Conservation (phyloP, 2,888 invertebrate genomes). For the Dicroscelio sp. region DNA sequence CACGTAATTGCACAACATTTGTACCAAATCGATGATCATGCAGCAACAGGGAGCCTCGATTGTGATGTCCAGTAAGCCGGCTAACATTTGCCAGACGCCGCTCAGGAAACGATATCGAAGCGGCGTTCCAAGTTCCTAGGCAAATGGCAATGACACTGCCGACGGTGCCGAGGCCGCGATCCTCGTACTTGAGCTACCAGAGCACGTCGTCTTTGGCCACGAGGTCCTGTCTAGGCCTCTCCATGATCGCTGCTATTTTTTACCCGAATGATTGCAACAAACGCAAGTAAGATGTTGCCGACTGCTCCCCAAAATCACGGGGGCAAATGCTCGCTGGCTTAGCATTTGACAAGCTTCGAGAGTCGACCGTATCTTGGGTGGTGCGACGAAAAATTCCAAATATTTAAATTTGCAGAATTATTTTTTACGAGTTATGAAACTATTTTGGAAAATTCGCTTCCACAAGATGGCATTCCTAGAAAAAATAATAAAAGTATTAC, state of each 20-base stretch:
- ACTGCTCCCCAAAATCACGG: no score
- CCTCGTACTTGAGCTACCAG: constrained; percentile 97
- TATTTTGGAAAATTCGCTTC: no score
- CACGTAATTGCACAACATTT: constrained; percentile 96
- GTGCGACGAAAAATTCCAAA: no score
- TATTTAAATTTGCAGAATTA: no score
- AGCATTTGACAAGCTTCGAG: no score
- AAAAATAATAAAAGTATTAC: no score
- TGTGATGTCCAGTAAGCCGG: constrained; percentile 97
- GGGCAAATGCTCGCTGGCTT: no score
- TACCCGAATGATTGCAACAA: constrained; percentile 94
- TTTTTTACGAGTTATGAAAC: no score
- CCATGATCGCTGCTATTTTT: constrained; percentile 96
- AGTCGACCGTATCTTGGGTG: no score
- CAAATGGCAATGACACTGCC: constrained; percentile 96
- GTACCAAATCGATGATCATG: constrained; percentile 98
- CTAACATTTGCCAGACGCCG: constrained; percentile 97
- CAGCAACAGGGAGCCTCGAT: constrained; percentile 99
- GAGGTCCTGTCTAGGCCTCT: constrained; percentile 96
- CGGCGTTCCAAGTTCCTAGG: constrained; percentile 95
- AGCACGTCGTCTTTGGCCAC: constrained; percentile 96
- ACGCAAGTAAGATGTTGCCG: no score
- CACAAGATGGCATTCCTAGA: no score
- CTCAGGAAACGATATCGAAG: constrained; percentile 95
- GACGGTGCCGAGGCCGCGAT: constrained; percentile 96